Conservation (phyloP, 2,797 vertebrate genomes). For the Knipowitschia caucasica region DNA sequence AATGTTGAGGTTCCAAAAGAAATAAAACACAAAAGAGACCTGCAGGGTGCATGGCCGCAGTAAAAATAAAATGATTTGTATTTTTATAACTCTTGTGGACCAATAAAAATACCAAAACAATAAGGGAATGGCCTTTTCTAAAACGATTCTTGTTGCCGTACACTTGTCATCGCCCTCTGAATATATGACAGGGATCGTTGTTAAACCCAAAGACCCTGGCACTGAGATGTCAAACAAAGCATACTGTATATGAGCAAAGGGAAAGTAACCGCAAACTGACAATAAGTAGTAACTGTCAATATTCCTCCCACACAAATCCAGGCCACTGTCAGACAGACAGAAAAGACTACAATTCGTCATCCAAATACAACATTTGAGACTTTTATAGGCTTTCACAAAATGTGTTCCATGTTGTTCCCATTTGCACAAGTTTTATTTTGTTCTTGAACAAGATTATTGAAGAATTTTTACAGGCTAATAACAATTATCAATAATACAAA, state of each 20-base stretch:
- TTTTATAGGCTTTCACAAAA: conserved; percentile 8
- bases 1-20: conserved; percentile 51
- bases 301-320: conserved; percentile 57
- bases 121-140: conserved; percentile 41
- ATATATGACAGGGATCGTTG: conserved; percentile 57
- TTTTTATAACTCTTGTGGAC: conserved; percentile 63
- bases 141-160: conserved; percentile 46
- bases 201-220: conserved; percentile 53
- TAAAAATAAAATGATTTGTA: conserved; percentile 65
- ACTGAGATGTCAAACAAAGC: conserved; percentile 5
- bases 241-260: conserved; percentile 25
- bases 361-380: conserved; percentile 29
- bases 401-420: conserved; percentile 24
- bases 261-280: conserved; percentile 46
- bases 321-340: conserved; percentile 51
- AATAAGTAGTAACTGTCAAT: conserved; percentile 42
- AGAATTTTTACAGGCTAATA: conserved; percentile 29
- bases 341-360: conserved; percentile 32
- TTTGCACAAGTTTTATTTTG: conserved; percentile 44
- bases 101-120: conserved; percentile 70
- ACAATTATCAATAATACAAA: conserved; percentile 20
- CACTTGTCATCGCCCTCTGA: conserved; percentile 64
- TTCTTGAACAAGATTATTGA: conserved; percentile 23
- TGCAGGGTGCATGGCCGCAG: conserved; percentile 53
- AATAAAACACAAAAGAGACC: conserved; percentile 60